Evolutionary conservation across 2,113 vertebrate species (phyloP), one percentile per base, ranked within the genome.

Genomic region (Lamprologus speciosus): DNA sequence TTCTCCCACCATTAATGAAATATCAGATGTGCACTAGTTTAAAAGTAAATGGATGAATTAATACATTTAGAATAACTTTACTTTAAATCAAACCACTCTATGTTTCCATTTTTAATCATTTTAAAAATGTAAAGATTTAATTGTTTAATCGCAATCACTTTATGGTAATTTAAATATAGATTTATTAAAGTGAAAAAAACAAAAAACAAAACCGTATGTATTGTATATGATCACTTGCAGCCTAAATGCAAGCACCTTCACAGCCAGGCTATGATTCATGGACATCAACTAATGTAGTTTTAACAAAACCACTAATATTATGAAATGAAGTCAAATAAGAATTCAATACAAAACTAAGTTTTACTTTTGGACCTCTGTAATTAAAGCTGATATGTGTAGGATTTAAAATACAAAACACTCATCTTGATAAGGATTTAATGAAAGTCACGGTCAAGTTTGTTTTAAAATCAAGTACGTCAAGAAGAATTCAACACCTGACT

Each of bases 61-160:
- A 70, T 70, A 42, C 35, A 23, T 42, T 70, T 42, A 70, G 12
- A 42, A 42, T 23, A 70, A 70, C 65, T 23, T 70, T 23, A 23
- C 11, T 70, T 70, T 16, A 70, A 70, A 70, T 70, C n/a, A 23
- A 23, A 42, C 3, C 1, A 23, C n/a, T 23, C 2, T 4, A 42
- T 70, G 37, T 42, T 70, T 42, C 0, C n/a, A 14, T 0, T 70
- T 42, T 42, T 26, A 8, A 68, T 68, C 7, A 4, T 68, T 40
- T 68, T 6, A 14, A 68, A 68, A 68, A 40, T 68, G 19, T 68
- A 68, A 68, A 68, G 11, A 40, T 68, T 68, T 40, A 5, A 68
- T 40, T 40, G 35, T 68, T 0, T 68, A 68, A 9, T 68, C 63
- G 0, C 63, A 9, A 68, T 21, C 4, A 40, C 35, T 68, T 68